phyloP scores from a whole-genome alignment of 2,888 invertebrate genomes.

The Rhabditoides inermis region DNA sequence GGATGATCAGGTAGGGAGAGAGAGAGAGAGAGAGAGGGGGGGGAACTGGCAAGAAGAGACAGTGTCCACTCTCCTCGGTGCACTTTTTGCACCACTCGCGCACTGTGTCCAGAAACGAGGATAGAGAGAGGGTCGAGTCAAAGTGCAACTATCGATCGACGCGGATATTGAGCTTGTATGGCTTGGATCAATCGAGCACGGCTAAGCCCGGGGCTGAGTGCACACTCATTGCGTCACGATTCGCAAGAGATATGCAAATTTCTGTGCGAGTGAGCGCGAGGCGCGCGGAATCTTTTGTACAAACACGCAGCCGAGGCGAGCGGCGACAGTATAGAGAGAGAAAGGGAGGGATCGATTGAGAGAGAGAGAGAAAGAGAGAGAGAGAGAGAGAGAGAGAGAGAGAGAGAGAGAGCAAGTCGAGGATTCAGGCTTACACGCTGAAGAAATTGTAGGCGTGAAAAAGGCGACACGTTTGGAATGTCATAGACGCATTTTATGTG shows the following conservation, averaged over 20 bases:
- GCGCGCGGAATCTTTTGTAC: background rate
- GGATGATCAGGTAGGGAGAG: background rate
- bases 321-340: background rate
- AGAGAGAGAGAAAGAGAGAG: conserved; percentile 4
- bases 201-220: background rate
- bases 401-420: background rate
- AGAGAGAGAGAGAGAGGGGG: background rate
- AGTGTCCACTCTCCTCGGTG: too few relatives aligned
- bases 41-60: background rate
- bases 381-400: conserved; percentile 6
- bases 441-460: conserved; percentile 2
- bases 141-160: background rate
- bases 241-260: background rate
- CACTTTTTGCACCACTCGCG: too few relatives aligned
- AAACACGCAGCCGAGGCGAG: background rate
- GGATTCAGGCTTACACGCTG: background rate
- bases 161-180: background rate
- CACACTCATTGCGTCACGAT: background rate
- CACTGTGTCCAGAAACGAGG: too few relatives aligned
- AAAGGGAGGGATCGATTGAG: background rate
- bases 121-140: background rate
- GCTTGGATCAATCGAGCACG: background rate
- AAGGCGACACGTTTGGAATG: conserved; percentile 3
- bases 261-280: background rate
- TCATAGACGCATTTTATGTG: too few relatives aligned